Conservation (phyloP, 2,113 vertebrate species). For the Sardina pilchardus region DNA sequence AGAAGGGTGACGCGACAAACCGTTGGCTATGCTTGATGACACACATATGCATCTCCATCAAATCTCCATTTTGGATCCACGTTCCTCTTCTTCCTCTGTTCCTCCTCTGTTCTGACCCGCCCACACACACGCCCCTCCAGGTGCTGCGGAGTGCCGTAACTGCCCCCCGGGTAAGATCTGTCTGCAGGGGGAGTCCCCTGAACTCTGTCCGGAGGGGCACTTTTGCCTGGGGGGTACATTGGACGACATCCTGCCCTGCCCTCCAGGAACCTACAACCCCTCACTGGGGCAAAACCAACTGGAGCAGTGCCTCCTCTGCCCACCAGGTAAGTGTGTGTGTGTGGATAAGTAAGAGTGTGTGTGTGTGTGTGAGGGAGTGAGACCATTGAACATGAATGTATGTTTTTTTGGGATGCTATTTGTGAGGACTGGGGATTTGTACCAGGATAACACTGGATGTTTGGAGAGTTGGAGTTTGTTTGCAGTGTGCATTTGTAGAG, state of each 20-base stretch:
- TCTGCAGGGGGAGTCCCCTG: slow-evolving; percentile 65
- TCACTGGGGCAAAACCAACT: slow-evolving; percentile 68
- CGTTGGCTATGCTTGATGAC: too few species aligned
- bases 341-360: slow-evolving; percentile 25
- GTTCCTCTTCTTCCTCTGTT: too few species aligned
- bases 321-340: slow-evolving; percentile 72
- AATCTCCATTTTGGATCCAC: too few species aligned
- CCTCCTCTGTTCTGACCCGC: too few species aligned
- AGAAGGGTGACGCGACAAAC: too few species aligned
- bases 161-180: slow-evolving; percentile 83
- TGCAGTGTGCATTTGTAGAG: background rate
- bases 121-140: slow-evolving; percentile 48
- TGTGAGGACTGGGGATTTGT: background rate
- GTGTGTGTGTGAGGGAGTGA: too few species aligned
- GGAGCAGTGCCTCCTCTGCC: slow-evolving; percentile 78
- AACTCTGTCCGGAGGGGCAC: slow-evolving; percentile 73
- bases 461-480: too few species aligned
- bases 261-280: slow-evolving; percentile 77
- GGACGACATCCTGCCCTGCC: slow-evolving; percentile 70
- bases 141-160: slow-evolving; percentile 69
- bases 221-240: slow-evolving; percentile 75
- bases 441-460: too few species aligned
- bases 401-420: too few species aligned
- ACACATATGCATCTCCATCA: too few species aligned
- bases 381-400: too few species aligned